These are phyloP conservation scores for Cyclophora albipunctata DNA, from an alignment of 2,888 invertebrate species.

Conservation along the genomic window DNA sequence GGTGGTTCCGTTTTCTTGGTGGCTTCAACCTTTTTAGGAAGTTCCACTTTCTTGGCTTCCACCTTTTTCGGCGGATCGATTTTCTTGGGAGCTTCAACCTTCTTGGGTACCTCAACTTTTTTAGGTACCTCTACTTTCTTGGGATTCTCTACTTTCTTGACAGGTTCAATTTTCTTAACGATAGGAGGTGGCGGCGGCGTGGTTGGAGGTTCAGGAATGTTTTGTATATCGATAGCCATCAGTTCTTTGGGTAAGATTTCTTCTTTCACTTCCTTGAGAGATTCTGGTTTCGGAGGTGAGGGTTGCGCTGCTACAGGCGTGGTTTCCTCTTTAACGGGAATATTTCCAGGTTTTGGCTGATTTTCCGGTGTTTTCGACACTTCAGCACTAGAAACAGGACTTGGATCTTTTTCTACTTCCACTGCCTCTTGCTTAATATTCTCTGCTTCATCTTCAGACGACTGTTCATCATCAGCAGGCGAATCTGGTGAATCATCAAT, in stretches of 20 bases:
- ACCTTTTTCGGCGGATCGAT: background rate
- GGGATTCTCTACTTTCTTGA: conserved; percentile 13
- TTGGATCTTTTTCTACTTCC: conserved; percentile 27
- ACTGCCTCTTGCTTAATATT: conserved; percentile 40
- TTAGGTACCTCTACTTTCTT: conserved; percentile 5
- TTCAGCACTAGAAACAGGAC: conserved; percentile 33
- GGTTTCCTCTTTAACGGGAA: conserved; percentile 1
- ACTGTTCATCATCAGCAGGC: conserved; percentile 70
- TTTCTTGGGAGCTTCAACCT: conserved; percentile 6
- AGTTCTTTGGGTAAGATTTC: conserved; percentile 28
- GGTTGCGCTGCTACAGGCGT: background rate
- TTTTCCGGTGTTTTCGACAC: conserved; percentile 31
- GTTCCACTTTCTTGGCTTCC: conserved; percentile 16
- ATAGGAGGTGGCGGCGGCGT: conserved; percentile 37
- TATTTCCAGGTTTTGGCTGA: conserved; percentile 10
- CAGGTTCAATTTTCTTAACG: conserved; percentile 11
- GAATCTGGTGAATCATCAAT: conserved; percentile 70
- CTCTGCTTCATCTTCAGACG: conserved; percentile 65
- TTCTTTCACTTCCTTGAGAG: conserved; percentile 27
- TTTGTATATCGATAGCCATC: conserved; percentile 20
- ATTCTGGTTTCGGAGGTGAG: conserved; percentile 17
- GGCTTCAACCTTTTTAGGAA: conserved; percentile 25
- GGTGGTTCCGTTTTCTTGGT: conserved; percentile 19
- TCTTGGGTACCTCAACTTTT: conserved; percentile 5
- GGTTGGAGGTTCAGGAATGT: conserved; percentile 43